phyloP scores from a whole-genome alignment of 2,113 vertebrate genomes.

The Dasyurus viverrinus region DNA sequence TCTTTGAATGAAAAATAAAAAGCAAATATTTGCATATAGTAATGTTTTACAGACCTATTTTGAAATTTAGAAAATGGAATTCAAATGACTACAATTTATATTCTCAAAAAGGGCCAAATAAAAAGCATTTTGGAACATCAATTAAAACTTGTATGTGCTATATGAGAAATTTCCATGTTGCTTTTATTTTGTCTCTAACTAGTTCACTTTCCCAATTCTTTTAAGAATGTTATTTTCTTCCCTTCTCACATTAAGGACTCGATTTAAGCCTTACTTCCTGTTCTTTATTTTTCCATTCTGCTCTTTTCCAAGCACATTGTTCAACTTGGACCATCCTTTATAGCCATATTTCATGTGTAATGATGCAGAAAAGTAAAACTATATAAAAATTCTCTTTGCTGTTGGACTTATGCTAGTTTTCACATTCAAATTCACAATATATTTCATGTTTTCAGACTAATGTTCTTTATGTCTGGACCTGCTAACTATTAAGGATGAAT shows the following conservation, averaged over 20 bases:
- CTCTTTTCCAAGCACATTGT: background rate
- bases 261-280: slow-evolving; percentile 1
- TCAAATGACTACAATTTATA: background rate
- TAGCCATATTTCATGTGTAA: slow-evolving; percentile 1
- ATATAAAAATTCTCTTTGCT: slow-evolving; percentile 17
- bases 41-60: slow-evolving; percentile 17
- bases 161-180: background rate
- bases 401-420: background rate
- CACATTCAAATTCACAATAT: background rate
- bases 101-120: background rate
- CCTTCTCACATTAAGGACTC: slow-evolving; percentile 18
- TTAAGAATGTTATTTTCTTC: background rate
- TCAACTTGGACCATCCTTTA: background rate
- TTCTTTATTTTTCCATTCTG: background rate
- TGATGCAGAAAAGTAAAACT: slow-evolving; percentile 13
- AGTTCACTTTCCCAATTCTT: background rate
- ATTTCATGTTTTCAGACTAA: background rate
- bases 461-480: background rate
- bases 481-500: background rate
- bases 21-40: background rate
- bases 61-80: slow-evolving; percentile 31
- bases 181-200: slow-evolving; percentile 19
- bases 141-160: background rate
- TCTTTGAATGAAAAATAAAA: background rate
- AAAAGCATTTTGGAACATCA: background rate